Evolutionary conservation across 2,797 vertebrate genomes (phyloP).

Genomic region (Platalea minor): DNA sequence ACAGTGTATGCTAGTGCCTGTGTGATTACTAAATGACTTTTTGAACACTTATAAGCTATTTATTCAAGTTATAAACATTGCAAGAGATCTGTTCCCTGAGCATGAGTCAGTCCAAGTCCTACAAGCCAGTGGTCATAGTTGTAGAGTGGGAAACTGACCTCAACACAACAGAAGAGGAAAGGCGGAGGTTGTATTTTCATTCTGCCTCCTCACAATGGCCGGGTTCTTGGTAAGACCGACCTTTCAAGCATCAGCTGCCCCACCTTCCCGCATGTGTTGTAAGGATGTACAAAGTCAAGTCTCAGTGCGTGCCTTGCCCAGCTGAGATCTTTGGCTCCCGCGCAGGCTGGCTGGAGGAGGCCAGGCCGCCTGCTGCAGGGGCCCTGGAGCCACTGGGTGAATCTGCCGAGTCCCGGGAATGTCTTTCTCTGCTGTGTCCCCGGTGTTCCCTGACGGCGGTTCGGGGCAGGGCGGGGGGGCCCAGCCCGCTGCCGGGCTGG

Average conservation of each 20-base stretch:
- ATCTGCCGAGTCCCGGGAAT: too few relatives aligned
- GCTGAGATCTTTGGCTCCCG: neutral
- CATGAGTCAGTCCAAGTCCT: neutral
- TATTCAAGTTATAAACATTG: neutral
- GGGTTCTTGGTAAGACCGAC: accelerated
- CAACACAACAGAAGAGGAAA: neutral
- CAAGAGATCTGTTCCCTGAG: neutral
- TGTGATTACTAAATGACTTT: neutral
- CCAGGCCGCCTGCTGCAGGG: neutral
- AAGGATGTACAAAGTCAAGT: neutral
- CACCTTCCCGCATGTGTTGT: neutral
- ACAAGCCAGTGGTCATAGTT: neutral
- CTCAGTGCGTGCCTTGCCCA: neutral
- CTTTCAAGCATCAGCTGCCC: neutral
- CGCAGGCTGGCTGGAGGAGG: neutral
- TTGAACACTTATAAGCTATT: neutral
- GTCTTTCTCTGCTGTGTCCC: neutral
- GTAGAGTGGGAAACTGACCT: neutral
- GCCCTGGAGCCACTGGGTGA: neutral
- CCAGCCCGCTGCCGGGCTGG: neutral
- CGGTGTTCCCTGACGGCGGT: neutral
- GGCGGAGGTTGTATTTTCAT: accelerated
- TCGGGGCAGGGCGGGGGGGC: neutral
- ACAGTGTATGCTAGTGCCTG: accelerated
- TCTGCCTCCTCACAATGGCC: accelerated